Conservation (phyloP, 2,797 vertebrate species). For the Gambelia wislizenii region DNA sequence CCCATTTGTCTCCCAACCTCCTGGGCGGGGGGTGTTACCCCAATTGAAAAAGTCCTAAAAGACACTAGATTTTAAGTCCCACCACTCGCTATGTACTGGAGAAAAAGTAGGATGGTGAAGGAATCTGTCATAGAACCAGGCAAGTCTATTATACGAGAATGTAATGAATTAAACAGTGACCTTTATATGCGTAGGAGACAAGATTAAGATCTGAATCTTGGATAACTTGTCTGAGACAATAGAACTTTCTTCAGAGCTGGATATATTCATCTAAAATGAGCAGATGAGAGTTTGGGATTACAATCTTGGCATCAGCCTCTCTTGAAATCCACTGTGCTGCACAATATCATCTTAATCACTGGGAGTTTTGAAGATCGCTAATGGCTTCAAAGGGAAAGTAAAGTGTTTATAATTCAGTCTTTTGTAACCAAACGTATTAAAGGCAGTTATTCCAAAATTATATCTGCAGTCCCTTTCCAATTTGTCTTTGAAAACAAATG, state of each 20-base stretch:
- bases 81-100: neutral
- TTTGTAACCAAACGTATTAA: constrained; percentile 60
- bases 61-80: neutral
- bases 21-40: too few relatives aligned
- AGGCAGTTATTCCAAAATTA: constrained; percentile 60
- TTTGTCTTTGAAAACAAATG: constrained; percentile 53
- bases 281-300: neutral
- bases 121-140: neutral
- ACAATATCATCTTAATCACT: neutral
- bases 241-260: neutral
- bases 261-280: constrained; percentile 1
- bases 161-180: neutral
- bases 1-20: too few relatives aligned
- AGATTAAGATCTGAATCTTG: neutral
- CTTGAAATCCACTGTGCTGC: neutral
- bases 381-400: constrained; percentile 32
- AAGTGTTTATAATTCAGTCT: constrained; percentile 29
- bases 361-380: neutral
- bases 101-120: neutral
- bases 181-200: neutral
- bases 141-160: neutral
- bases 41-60: neutral
- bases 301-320: constrained; percentile 3
- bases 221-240: neutral
- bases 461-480: constrained; percentile 46